Evolutionary conservation across 2,888 invertebrate species (phyloP), one percentile per base, ranked within the genome.

Genomic region (Drosophila lacicola): DNA sequence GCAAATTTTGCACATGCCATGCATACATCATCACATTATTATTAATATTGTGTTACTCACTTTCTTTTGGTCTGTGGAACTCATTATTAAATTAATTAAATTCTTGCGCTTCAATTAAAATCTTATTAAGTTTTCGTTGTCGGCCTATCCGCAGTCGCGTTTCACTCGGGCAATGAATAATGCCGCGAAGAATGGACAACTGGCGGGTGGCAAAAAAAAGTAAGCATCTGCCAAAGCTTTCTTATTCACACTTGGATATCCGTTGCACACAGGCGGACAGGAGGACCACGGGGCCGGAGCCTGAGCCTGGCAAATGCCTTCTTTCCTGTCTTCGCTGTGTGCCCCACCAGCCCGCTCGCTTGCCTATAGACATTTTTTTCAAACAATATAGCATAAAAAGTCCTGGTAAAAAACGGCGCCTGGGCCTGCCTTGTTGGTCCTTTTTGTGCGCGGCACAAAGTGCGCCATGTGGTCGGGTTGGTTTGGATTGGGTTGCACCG

Each of bases 71-170:
- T 63, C 66, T 71, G 55, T 49, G 51, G 74, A 60, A 70, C 68
- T 78, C 79, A 71, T 86, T 80, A 84, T 90, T 82, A 73, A 80
- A 87, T 88, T 86, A 90, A 90, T 90, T 90, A 90, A 89, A 89
- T 90, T 90, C 88, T 87, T 88, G 79, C 77, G 82, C 90, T 78
- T 83, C 87, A 90, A 90, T 90, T 90, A 90, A 89, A 90, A 80
- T 85, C 80, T 82, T 90, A 90, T 89, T 83, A 85, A 83, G 89
- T 78, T 78, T 62, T 66, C 66, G 66, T 66, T 62, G 66, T 37
- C 62, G 45, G 73, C 77, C 77, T 70, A 80, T 62, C 50, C 53
- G 42, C 57, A 21, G 44, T 21, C 8, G 39, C 51, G 14, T 19
- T 49, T 14, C 19, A 14, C 29, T 34, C 45, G 41, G 66, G 57